These are phyloP conservation scores for Anas bahamensis DNA, from an alignment of 2,797 vertebrate genomes.

Conservation along the genomic window DNA sequence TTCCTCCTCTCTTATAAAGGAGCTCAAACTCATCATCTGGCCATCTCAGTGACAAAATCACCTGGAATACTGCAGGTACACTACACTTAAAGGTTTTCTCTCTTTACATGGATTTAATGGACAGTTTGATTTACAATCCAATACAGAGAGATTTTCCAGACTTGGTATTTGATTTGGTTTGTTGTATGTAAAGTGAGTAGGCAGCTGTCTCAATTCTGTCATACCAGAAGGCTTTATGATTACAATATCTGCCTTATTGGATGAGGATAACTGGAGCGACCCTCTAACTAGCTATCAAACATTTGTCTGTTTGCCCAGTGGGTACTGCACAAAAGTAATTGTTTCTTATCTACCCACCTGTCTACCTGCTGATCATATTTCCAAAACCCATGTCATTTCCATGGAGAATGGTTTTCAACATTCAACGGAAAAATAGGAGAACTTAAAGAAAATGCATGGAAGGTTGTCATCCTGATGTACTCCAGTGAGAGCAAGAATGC, in stretches of 20 bases:
- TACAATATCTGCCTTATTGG: neutral
- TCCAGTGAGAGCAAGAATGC: neutral
- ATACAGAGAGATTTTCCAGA: neutral
- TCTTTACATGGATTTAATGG: neutral
- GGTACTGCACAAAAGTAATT: neutral
- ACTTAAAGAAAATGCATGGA: neutral
- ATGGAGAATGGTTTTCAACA: neutral
- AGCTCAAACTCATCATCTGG: neutral
- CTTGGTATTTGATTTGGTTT: neutral
- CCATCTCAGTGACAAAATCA: neutral
- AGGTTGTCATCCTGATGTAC: neutral
- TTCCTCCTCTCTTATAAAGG: neutral
- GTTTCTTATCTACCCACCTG: neutral
- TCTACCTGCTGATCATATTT: neutral
- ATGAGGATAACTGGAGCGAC: neutral
- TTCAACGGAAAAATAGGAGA: neutral
- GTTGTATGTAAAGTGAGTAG: neutral
- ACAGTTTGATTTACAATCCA: neutral
- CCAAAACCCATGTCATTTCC: neutral
- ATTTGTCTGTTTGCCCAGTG: neutral
- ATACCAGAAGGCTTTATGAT: neutral
- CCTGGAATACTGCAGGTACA: neutral
- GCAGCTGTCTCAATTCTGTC: neutral
- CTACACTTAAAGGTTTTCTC: neutral
- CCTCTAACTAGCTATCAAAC: neutral